Conservation (phyloP, 1,140 invertebrate species). For the Hirudo medicinalis region DNA sequence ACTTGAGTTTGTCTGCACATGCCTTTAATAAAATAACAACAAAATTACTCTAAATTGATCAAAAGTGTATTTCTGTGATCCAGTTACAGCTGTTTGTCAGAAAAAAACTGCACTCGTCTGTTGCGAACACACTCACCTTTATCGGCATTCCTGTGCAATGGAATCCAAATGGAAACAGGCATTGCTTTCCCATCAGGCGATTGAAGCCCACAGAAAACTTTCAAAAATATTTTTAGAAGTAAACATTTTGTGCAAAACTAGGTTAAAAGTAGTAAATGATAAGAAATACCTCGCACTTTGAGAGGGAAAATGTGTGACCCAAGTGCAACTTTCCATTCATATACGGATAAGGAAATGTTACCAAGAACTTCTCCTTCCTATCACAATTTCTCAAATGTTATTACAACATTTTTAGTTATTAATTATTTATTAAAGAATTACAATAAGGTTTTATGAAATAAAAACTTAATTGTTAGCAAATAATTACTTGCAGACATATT, state of each 20-base stretch:
- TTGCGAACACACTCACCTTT: conserved; percentile 34
- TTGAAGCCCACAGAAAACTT: conserved; percentile 83
- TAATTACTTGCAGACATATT: too few species aligned
- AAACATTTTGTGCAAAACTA: not conserved
- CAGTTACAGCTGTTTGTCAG: too few species aligned
- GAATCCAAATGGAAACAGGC: conserved; percentile 93
- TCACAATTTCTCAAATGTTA: too few species aligned
- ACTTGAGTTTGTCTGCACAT: conserved; percentile 90
- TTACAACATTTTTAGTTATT: too few species aligned
- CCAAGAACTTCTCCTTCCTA: conserved; percentile 70
- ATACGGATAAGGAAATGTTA: conserved; percentile 94
- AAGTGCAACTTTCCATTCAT: conserved; percentile 98
- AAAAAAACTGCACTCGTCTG: too few species aligned
- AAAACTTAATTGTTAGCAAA: not conserved
- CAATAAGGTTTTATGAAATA: conserved; percentile 11
- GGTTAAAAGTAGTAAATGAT: conserved; percentile 17
- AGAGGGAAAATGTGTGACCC: conserved; percentile 91
- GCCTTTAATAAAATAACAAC: conserved; percentile 46
- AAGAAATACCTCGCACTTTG: conserved; percentile 68
- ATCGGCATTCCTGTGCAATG: conserved; percentile 81
- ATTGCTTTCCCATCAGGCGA: conserved; percentile 73
- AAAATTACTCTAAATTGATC: conserved; percentile 14
- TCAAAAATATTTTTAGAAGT: not conserved
- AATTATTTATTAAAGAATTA: conserved; percentile 1
- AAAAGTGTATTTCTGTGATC: too few species aligned